Base-by-base conservation (phyloP, 2,797 vertebrate genomes). In the Tragelaphus oryx region DNA sequence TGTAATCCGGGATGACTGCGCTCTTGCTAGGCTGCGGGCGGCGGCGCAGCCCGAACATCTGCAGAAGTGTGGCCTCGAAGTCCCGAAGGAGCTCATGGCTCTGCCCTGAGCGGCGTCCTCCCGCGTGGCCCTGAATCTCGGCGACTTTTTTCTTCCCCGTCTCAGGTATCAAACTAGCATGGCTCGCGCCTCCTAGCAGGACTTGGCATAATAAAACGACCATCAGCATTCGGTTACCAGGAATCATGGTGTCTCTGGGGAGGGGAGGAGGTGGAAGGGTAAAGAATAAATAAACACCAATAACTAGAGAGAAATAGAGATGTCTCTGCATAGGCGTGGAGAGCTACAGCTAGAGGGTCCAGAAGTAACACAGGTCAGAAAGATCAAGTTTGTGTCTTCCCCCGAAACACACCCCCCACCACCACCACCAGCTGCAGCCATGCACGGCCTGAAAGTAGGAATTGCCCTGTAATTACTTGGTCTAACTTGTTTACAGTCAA, bases 171-270 rank as follows among this genome's bases (percentile, higher is more conserved):
- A 99, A 98, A 99, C 99, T 99, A 99, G 99, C 99, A 99, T 99
- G 99, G 99, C 99, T 99, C 97, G 99, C 99, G 98, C 99, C 99
- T 99, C 99, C 99, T 98, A 99, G 99, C 99, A 99, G 99, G 99
- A 99, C 99, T 99, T 99, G 99, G 99, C 99, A 99, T 99, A 99
- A 99, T 99, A 99, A 99, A 99, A 99, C 99, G 99, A 99, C 99
- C 99, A 99, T 99, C 99, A 99, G 99, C 99, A 99, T 99, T 99
- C 99, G 99, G 99, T 99, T 99, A 99, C 99, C 99, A 99, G 99
- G 99, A 99, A 99, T 99, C 99, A 99, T 99, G 99, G 99, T 99
- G 99, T 99, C 99, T 99, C 99, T 99, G 98, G 96, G 97, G 98
- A 97, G 93, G 97, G 96, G 94, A 87, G 86, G 95, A 95, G 93